These are phyloP conservation scores for Mergus octosetaceus DNA, from an alignment of 2,797 vertebrate species.

Conservation along the genomic window DNA sequence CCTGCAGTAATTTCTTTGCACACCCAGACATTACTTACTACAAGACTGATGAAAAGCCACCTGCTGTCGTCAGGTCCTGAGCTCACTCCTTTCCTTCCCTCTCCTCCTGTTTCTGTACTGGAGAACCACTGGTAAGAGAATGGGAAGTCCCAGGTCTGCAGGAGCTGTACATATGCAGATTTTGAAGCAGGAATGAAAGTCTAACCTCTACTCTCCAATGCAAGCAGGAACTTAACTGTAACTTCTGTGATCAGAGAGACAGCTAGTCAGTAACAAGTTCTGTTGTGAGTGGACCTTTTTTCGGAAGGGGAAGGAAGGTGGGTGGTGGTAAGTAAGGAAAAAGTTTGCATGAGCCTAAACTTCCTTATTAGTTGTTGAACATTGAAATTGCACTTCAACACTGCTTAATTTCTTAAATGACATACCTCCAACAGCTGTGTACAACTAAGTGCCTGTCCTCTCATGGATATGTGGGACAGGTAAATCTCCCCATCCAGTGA, in stretches of 20 bases:
- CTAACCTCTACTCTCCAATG: neutral
- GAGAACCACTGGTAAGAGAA: neutral
- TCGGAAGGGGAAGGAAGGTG: conserved; percentile 57
- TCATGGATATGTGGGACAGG: neutral
- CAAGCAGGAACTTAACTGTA: neutral
- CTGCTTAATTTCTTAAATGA: neutral
- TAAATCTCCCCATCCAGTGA: conserved; percentile 7
- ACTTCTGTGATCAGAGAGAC: neutral
- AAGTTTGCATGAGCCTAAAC: conserved; percentile 49
- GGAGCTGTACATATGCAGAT: neutral
- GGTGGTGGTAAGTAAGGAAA: conserved; percentile 3
- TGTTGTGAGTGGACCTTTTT: neutral
- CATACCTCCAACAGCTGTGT: conserved; percentile 7
- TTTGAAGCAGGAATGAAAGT: conserved; percentile 14
- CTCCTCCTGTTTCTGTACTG: neutral
- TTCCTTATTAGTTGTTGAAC: conserved; percentile 37
- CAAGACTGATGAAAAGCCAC: neutral
- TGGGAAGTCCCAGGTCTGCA: fast-evolving
- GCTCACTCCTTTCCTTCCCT: neutral
- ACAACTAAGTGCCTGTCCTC: neutral
- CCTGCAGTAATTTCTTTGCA: conserved; percentile 16
- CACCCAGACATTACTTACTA: neutral
- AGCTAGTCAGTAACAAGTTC: neutral
- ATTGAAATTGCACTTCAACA: conserved; percentile 28
- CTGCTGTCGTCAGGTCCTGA: neutral